Conservation (phyloP, 2,888 invertebrate species). For the Cabera pusaria region DNA sequence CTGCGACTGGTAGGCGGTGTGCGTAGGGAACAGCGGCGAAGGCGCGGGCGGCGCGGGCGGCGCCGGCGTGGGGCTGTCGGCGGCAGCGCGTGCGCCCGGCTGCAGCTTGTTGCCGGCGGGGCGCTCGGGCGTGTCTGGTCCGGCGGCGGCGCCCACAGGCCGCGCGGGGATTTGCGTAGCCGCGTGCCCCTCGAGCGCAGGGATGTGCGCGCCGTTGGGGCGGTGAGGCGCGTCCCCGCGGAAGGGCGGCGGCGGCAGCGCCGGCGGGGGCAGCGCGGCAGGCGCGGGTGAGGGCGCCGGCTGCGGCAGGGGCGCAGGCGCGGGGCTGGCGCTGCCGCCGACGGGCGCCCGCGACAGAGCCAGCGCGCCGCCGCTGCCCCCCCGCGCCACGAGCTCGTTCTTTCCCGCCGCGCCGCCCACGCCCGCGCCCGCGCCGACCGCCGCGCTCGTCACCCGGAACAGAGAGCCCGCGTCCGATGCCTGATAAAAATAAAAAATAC, state of each 20-base stretch:
- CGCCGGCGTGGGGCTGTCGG: slow-evolving; percentile 75
- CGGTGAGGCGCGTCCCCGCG: slow-evolving; percentile 76
- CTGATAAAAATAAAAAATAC: slow-evolving; percentile 51
- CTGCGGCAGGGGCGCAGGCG: slow-evolving; percentile 86
- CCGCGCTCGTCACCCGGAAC: slow-evolving; percentile 85
- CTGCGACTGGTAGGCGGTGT: slow-evolving; percentile 72
- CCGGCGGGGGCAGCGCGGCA: slow-evolving; percentile 86
- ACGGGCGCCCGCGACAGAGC: slow-evolving; percentile 84
- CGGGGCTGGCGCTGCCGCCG: slow-evolving; percentile 85
- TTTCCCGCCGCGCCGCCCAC: slow-evolving; percentile 85
- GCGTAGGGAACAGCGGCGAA: slow-evolving; percentile 69
- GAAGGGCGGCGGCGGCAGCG: slow-evolving; percentile 85
- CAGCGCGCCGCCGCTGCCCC: slow-evolving; percentile 85
- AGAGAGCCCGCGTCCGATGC: slow-evolving; percentile 74
- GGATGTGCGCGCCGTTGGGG: slow-evolving; percentile 69
- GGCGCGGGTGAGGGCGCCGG: slow-evolving; percentile 89
- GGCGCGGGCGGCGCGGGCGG: slow-evolving; percentile 73
- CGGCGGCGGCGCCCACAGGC: slow-evolving; percentile 66
- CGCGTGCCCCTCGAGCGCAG: slow-evolving; percentile 70
- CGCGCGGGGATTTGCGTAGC: slow-evolving; percentile 72
- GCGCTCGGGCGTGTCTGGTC: slow-evolving; percentile 70
- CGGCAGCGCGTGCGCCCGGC: slow-evolving; percentile 73
- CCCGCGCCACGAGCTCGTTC: slow-evolving; percentile 83
- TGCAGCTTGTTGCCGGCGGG: slow-evolving; percentile 74
- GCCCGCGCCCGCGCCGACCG: slow-evolving; percentile 26